Base-by-base conservation (phyloP, 2,797 vertebrate species). In the Pangasius macronema region DNA sequence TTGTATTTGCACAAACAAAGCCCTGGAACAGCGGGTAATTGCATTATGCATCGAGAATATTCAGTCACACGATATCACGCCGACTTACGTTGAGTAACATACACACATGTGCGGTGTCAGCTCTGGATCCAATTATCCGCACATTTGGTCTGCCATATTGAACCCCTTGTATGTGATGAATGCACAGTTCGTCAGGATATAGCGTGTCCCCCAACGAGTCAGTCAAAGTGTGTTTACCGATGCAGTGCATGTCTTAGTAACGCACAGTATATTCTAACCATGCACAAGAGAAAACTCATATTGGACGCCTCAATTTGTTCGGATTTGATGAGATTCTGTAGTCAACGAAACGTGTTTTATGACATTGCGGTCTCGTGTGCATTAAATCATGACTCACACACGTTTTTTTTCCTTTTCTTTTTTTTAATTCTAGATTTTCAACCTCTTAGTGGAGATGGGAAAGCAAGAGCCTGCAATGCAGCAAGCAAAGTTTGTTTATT, bases 401-500 rank as follows among this genome's bases (percentile, higher is more conserved):
- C n/a, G 0, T 77, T 55, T 33, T 68, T 39, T 65, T 73, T n/a
- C n/a, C n/a, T n/a, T 13, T 77, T 49, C 33, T 57, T 59, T 53
- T n/a, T 63, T 30, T 73, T n/a, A n/a, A 24, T 51, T n/a, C 33
- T 49, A 27, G 76, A 42, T 79, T 89, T 84, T 76, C 49, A 46
- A 42, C 83, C 72, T 68, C 51, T 76, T 68, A 55, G n/a, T 51
- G 51, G 59, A 82, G 57, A 72, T 24, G 57, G 55, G 76, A 51
- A 80, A 27, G 20, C 33, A 36, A 51, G 57, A 42, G 79, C 33
- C 55, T 53, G 55, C 51, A 16, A 76, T 46, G 81, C 63, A 11
- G 85, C 80, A 70, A 59, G 70, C 68, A 82, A 80, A 84, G 86
- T 89, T 89, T 89, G 89, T 89, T 89, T 89, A 89, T 88, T 86